Conservation (phyloP, 2,797 vertebrate genomes). For the Gephyroberyx darwinii region DNA sequence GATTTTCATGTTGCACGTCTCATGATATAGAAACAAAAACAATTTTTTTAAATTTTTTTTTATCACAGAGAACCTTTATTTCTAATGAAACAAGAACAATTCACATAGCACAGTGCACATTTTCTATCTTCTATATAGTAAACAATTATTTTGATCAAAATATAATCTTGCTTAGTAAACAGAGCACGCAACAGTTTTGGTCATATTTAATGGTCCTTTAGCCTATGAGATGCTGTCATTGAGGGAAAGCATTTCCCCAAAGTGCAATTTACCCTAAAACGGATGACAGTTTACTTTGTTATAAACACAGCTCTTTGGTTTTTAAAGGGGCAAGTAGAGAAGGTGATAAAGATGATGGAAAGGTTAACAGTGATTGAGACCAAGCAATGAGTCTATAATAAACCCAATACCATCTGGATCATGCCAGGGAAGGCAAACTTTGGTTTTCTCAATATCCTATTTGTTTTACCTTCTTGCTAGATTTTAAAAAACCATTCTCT, state of each 20-base stretch:
- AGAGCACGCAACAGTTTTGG: slow-evolving; percentile 30
- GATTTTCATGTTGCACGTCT: slow-evolving; percentile 1
- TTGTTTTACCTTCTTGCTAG: background rate
- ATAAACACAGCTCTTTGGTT: background rate
- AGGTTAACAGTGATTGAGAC: no score
- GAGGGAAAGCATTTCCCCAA: no score
- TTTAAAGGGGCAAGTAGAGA: background rate
- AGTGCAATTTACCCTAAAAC: background rate
- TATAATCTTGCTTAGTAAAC: slow-evolving; percentile 45
- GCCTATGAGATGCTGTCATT: slow-evolving; percentile 22
- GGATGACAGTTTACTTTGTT: background rate
- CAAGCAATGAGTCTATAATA: no score
- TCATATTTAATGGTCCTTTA: slow-evolving; percentile 48
- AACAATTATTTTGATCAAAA: slow-evolving; percentile 51
- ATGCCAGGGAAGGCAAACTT: background rate
- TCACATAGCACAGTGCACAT: slow-evolving; percentile 11
- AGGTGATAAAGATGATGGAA: background rate
- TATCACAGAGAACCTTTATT: slow-evolving; percentile 37
- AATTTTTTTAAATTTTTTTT: background rate
- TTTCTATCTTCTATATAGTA: background rate
- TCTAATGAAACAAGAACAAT: slow-evolving; percentile 10
- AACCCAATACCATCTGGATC: background rate
- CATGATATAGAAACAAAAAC: slow-evolving; percentile 1
- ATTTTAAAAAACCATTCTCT: background rate
- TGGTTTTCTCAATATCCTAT: background rate